Conservation (phyloP, 2,113 vertebrate genomes). For the Megaleporinus macrocephalus region DNA sequence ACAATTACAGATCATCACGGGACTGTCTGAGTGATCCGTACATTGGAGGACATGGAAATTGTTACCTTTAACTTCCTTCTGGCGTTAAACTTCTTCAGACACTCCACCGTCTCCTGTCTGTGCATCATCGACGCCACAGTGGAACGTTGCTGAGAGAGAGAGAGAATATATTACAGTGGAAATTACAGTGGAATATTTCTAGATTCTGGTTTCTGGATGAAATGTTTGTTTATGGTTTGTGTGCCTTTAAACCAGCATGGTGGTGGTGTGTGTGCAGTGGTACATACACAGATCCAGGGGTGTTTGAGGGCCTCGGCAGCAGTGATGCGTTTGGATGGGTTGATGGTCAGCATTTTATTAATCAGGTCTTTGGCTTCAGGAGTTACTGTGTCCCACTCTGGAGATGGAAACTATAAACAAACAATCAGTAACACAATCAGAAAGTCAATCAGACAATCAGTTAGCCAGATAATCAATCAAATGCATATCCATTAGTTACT, state of each 20-base stretch:
- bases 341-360: conserved; percentile 99
- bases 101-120: conserved; percentile 98
- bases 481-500: too few relatives aligned
- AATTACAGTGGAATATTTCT: too few relatives aligned
- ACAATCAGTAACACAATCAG: background rate
- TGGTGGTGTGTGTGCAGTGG: too few relatives aligned
- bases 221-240: too few relatives aligned
- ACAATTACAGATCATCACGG: too few relatives aligned
- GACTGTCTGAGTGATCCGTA: too few relatives aligned
- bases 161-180: background rate
- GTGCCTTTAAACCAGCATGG: too few relatives aligned
- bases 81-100: conserved; percentile 98
- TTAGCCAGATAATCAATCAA: too few relatives aligned
- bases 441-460: background rate
- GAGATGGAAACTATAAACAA: conserved; percentile 92
- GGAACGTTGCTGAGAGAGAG: conserved; percentile 88
- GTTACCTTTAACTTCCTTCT: conserved; percentile 95
- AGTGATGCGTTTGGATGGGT: conserved; percentile 95
- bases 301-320: conserved; percentile 94
- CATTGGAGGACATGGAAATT: too few relatives aligned
- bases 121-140: conserved; percentile 99
- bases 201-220: too few relatives aligned
- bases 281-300: conserved; percentile 97
- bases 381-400: conserved; percentile 99
- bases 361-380: conserved; percentile 91